Evolutionary conservation across 1,140 invertebrate species (phyloP), one percentile per base, ranked within the genome.

Genomic region (Manduca sexta): DNA sequence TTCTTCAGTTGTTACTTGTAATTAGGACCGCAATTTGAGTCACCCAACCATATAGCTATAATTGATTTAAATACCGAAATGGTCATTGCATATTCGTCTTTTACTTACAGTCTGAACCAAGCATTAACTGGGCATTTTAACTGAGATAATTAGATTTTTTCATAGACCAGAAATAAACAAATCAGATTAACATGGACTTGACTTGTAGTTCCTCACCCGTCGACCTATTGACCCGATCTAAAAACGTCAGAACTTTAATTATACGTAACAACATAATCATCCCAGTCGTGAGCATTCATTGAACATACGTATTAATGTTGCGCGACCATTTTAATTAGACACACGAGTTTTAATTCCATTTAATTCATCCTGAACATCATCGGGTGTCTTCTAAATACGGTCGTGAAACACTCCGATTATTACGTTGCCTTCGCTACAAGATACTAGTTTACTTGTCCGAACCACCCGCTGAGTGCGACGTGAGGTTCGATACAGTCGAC

Each of bases 241-340:
- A 64, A 78, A 78, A 84, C 60, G 75, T 82, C 75, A 69, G 59
- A 68, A 65, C 64, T 71, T 77, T 82, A 81, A 82, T 84, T 84
- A 75, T 71, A 72, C 56, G 56, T 73, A 74, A 84, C 81, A 80
- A 79, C 74, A 73, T 84, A 80, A 84, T 84, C 74, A 64, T 71
- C 62, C 40, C 44, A 65, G 65, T 74, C 74, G 69, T 78, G 69
- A 80, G 72, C 63, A 65, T 73, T 74, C 73, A 77, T 65, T 60
- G 57, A 65, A 64, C 59, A 62, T 61, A 51, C 49, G 59, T 64
- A 67, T 67, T 70, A 70, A 74, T 64, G 55, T 54, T 41, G 45
- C 16, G 37, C 44, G 52, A 43, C 76, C 67, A 80, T 49, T 64
- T 34, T 66, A 77, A 61, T 31, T 41, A 47, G 60, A 62, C 56